Conservation (phyloP, 2,797 vertebrate species). For the Molossus molossus region DNA sequence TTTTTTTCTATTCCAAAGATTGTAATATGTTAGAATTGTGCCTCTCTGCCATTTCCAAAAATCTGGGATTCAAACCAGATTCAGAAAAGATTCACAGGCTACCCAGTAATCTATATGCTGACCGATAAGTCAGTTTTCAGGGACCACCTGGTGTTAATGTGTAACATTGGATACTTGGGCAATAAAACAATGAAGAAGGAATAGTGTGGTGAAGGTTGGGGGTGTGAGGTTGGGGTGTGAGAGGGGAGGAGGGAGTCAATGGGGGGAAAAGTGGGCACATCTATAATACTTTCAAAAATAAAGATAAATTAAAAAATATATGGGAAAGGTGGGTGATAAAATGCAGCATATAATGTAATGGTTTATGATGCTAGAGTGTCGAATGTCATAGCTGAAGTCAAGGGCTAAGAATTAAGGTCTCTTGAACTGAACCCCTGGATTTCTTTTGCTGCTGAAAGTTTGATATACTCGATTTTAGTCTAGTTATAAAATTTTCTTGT, state of each 20-base stretch:
- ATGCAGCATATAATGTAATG: background rate
- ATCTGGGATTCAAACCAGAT: conserved; percentile 60
- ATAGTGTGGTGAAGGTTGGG: background rate
- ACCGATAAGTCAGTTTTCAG: conserved; percentile 36
- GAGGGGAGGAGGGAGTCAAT: no score
- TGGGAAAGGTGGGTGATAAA: background rate
- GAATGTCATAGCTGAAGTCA: background rate
- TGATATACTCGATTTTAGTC: background rate
- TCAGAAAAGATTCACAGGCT: conserved; percentile 59
- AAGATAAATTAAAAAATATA: background rate
- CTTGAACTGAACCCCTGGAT: conserved; percentile 1
- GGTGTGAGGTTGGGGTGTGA: no score
- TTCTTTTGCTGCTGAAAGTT: conserved; percentile 44
- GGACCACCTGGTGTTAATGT: conserved; percentile 30
- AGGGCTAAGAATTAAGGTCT: background rate
- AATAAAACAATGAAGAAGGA: conserved; percentile 19
- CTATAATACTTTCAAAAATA: no score
- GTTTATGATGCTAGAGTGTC: background rate
- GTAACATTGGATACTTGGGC: background rate
- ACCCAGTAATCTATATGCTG: background rate
- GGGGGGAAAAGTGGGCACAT: no score
- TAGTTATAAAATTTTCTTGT: conserved; percentile 26
- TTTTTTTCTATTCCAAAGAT: conserved; percentile 11
- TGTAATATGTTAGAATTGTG: conserved; percentile 26
- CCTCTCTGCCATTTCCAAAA: conserved; percentile 58